Evolutionary conservation across 2,113 vertebrate species (phyloP).

Genomic region (Panthera leo): DNA sequence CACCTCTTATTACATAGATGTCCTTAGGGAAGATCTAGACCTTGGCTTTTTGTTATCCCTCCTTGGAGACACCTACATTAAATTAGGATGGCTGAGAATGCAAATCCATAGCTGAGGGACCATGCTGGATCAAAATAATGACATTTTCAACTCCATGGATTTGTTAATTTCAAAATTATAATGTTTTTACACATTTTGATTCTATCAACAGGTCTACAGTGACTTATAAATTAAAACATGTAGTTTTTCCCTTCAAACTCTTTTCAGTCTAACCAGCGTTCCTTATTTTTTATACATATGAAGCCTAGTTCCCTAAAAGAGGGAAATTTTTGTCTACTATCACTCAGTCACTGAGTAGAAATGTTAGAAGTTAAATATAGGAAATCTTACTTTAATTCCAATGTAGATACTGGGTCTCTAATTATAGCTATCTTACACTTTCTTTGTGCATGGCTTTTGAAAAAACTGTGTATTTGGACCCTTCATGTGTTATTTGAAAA

Average conservation of each 20-base stretch:
- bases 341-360: neutral
- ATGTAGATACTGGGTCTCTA: neutral
- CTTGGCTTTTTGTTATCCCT: neutral
- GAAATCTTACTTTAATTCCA: neutral
- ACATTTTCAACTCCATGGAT: neutral
- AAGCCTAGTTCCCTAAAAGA: neutral
- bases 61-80: neutral
- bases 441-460: neutral
- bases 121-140: neutral
- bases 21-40: neutral
- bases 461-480: neutral
- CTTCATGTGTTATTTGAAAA: slow-evolving; percentile 16
- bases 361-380: neutral
- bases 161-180: neutral
- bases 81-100: neutral
- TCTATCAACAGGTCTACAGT: neutral
- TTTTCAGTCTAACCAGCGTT: neutral
- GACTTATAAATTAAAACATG: slow-evolving; percentile 20
- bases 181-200: neutral
- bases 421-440: neutral
- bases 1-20: neutral
- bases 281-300: neutral
- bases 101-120: neutral
- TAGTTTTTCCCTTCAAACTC: neutral
- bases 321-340: neutral